phyloP scores from a whole-genome alignment of 1,140 invertebrate species.

The Drosophila santomea region DNA sequence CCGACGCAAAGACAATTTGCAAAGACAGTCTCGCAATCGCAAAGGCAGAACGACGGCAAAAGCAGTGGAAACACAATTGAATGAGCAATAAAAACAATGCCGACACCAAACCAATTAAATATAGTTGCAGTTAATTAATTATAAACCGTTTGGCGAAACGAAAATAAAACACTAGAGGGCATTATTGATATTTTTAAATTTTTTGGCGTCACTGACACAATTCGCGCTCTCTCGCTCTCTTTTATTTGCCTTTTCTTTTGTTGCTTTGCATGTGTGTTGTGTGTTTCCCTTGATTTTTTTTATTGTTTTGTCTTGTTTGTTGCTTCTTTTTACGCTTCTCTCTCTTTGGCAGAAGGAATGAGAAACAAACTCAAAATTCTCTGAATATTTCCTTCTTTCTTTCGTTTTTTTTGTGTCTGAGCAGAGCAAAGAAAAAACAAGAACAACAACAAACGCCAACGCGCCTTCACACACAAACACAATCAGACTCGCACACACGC shows the following conservation, averaged over 20 bases:
- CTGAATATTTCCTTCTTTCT: constrained; percentile 16
- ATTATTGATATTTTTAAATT: constrained; percentile 59
- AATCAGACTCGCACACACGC: constrained; percentile 26
- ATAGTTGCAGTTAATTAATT: constrained; percentile 52
- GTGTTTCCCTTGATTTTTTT: constrained; percentile 46
- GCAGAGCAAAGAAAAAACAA: constrained; percentile 19
- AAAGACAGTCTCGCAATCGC: constrained; percentile 56
- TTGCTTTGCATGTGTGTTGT: constrained; percentile 59
- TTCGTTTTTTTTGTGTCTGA: constrained; percentile 26
- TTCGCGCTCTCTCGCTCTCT: constrained; percentile 69
- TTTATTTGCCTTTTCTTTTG: constrained; percentile 48
- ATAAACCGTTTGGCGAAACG: constrained; percentile 28
- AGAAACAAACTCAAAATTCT: constrained; percentile 40
- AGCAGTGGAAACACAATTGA: constrained; percentile 32
- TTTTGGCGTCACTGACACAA: constrained; percentile 74
- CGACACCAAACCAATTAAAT: constrained; percentile 63
- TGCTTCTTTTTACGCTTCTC: constrained; percentile 30
- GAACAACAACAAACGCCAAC: constrained; percentile 35
- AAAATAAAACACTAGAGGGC: constrained; percentile 19
- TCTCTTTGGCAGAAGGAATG: constrained; percentile 1
- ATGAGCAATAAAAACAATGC: background rate
- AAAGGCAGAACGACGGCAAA: constrained; percentile 15
- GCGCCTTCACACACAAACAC: constrained; percentile 12
- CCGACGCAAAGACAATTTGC: constrained; percentile 55
- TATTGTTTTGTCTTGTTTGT: constrained; percentile 38